Conservation (phyloP, 2,888 invertebrate genomes). For the Lasioglossum calceatum region DNA sequence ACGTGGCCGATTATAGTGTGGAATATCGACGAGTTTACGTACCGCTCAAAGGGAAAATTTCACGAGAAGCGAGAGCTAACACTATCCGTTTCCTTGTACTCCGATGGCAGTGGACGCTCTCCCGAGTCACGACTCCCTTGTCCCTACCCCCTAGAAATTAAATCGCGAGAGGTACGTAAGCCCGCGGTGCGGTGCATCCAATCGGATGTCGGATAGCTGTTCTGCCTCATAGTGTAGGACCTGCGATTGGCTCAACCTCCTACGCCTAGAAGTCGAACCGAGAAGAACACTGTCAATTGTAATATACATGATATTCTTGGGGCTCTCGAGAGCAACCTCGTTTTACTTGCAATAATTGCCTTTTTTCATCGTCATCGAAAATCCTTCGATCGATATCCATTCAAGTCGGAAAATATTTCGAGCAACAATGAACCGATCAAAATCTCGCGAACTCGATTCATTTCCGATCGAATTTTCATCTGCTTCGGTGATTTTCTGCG, state of each 20-base stretch:
- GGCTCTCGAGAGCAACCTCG: slow-evolving; percentile 46
- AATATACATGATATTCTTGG: slow-evolving; percentile 50
- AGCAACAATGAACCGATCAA: neutral
- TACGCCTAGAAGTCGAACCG: slow-evolving; percentile 68
- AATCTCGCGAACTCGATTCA: neutral
- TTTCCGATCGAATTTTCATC: neutral
- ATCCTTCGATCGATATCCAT: slow-evolving; percentile 9
- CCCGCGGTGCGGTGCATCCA: slow-evolving; percentile 74
- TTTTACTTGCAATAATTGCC: slow-evolving; percentile 56
- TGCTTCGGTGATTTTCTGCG: neutral
- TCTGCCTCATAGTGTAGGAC: slow-evolving; percentile 61
- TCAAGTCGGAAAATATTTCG: neutral
- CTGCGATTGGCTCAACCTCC: slow-evolving; percentile 68
- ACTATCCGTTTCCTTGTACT: slow-evolving; percentile 78
- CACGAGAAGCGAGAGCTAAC: slow-evolving; percentile 69
- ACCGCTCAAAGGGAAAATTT: slow-evolving; percentile 59
- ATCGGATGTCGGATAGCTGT: slow-evolving; percentile 68
- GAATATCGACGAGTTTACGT: slow-evolving; percentile 42
- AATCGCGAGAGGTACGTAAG: slow-evolving; percentile 74
- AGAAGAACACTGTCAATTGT: slow-evolving; percentile 70
- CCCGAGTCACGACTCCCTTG: slow-evolving; percentile 76
- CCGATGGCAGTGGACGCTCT: slow-evolving; percentile 82
- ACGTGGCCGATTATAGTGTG: slow-evolving; percentile 1
- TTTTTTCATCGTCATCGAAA: slow-evolving; percentile 20
- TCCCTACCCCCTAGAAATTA: slow-evolving; percentile 74